Percentiles rank a stretch among this genome's conserved stretches.
Evolutionary conservation across 2,888 invertebrate species (phyloP).

Genomic region (Scrobipalpa atriplicella): DNA sequence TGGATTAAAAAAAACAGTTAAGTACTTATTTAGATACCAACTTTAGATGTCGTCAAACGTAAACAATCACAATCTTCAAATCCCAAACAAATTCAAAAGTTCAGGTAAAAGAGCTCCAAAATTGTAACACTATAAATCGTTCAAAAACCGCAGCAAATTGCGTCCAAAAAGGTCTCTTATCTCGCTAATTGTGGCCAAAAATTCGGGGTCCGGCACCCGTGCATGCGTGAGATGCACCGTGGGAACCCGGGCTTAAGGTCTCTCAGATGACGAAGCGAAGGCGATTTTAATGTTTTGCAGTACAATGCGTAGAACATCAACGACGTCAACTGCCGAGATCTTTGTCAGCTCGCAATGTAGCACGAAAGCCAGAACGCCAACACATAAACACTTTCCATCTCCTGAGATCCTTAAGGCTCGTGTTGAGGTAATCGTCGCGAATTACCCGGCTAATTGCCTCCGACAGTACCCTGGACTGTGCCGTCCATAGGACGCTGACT

Average conservation of each 20-base stretch:
- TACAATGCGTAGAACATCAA: neutral
- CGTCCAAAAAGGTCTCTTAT: neutral
- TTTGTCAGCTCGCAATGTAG: neutral
- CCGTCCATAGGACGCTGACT: constrained; percentile 6
- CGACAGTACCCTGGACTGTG: constrained; percentile 9
- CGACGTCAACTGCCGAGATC: neutral
- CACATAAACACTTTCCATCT: neutral
- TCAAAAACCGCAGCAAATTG: neutral
- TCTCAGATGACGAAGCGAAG: neutral
- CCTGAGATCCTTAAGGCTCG: neutral
- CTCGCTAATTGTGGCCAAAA: constrained; percentile 8
- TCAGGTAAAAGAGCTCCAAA: neutral
- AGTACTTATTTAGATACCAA: too few species aligned
- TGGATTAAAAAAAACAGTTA: neutral
- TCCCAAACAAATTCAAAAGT: neutral
- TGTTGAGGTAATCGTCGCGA: constrained; percentile 19
- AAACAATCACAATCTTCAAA: neutral
- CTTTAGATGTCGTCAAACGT: too few species aligned
- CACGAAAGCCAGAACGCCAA: neutral
- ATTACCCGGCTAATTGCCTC: constrained; percentile 21
- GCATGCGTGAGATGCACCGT: constrained; percentile 9
- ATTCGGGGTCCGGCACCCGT: neutral
- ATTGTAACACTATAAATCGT: neutral
- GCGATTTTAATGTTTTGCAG: neutral
- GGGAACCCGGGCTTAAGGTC: neutral